Evolutionary conservation across 2,797 vertebrate genomes (phyloP).

Genomic region (Chloroceryle amazona): DNA sequence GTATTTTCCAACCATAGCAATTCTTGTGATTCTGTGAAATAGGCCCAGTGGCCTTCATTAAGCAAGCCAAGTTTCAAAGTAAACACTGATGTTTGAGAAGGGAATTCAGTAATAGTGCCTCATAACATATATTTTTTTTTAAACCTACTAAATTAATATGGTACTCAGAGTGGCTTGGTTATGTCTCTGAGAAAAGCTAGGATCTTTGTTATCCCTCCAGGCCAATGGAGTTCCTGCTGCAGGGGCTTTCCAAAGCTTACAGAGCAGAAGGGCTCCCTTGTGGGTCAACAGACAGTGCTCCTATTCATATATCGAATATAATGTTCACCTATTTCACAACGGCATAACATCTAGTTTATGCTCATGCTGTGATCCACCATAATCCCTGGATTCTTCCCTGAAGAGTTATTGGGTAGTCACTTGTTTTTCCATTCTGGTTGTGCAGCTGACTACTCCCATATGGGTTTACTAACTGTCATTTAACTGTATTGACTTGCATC

Average conservation of each 20-base stretch:
- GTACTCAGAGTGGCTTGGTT: neutral
- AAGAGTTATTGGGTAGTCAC: neutral
- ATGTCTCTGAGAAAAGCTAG: neutral
- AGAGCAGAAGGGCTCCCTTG: neutral
- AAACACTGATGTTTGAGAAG: neutral
- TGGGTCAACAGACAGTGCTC: neutral
- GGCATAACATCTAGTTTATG: neutral
- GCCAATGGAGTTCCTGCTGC: neutral
- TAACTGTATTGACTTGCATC: neutral
- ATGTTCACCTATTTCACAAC: neutral
- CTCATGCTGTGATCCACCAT: neutral
- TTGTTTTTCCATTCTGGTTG: neutral
- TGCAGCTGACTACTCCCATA: neutral
- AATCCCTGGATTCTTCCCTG: neutral
- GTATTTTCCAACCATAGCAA: no score
- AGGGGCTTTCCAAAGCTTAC: neutral
- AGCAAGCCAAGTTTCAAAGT: neutral
- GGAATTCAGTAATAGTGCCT: neutral
- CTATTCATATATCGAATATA: neutral
- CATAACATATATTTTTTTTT: neutral
- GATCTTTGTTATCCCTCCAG: neutral
- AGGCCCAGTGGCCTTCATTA: neutral
- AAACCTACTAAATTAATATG: neutral
- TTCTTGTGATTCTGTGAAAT: neutral
- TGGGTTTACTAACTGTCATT: neutral